A percentile compares a stretch with the other conserved stretches of the same genome.
phyloP scores from a whole-genome alignment of 1,140 invertebrate species.

The Penaeus chinensis region DNA sequence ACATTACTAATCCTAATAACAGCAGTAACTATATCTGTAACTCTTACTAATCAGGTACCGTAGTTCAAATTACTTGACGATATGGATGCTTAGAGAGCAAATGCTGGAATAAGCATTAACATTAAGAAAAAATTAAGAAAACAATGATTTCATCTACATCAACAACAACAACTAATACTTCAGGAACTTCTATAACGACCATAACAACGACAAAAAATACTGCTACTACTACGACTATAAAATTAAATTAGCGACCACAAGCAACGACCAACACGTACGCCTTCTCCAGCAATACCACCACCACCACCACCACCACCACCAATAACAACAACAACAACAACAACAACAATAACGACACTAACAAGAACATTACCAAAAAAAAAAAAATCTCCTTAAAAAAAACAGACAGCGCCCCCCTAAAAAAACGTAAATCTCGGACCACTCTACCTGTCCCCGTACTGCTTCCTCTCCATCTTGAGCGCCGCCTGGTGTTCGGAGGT shows the following conservation, averaged over 20 bases:
- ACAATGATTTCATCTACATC: too few species aligned
- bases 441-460: constrained; percentile 25
- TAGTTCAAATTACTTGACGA: too few species aligned
- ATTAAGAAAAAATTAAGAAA: too few species aligned
- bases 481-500: constrained; percentile 37
- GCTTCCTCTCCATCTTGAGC: constrained; percentile 52
- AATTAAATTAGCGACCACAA: too few species aligned
- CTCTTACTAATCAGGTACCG: background rate
- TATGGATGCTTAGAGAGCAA: too few species aligned
- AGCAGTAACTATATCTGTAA: background rate
- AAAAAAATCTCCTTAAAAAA: background rate
- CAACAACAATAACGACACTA: background rate
- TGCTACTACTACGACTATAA: too few species aligned
- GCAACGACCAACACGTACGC: too few species aligned
- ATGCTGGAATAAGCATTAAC: too few species aligned
- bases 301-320: background rate
- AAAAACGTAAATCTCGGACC: background rate
- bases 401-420: background rate
- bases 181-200: too few species aligned
- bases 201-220: too few species aligned
- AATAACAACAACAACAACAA: background rate
- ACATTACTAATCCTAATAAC: background rate
- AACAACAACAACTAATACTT: too few species aligned
- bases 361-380: too few species aligned
- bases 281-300: background rate